Evolutionary conservation across 2,113 vertebrate genomes (phyloP).

Genomic region (Gadus chalcogrammus): DNA sequence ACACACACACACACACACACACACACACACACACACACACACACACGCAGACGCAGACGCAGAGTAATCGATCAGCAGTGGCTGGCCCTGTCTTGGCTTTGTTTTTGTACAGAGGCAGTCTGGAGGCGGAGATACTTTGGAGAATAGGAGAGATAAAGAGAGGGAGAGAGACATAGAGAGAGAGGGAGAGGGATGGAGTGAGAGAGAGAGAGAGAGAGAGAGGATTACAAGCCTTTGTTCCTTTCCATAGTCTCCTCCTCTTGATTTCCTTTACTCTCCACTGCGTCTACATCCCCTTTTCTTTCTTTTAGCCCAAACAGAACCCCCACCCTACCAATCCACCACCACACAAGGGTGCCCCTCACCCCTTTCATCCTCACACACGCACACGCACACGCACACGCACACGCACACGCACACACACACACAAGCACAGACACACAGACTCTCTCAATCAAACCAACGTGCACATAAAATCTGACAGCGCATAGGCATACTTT

Average conservation of each 20-base stretch:
- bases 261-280: neutral
- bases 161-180: neutral
- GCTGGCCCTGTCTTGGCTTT: conserved; percentile 16
- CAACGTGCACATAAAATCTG: neutral
- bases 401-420: neutral
- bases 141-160: neutral
- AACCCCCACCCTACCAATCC: neutral
- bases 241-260: conserved; percentile 18
- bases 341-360: conserved; percentile 3
- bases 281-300: neutral
- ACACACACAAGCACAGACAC: neutral
- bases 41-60: neutral
- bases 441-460: neutral
- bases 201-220: neutral
- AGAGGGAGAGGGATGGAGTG: neutral
- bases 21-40: neutral
- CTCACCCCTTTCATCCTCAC: neutral
- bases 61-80: conserved; percentile 15
- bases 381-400: neutral
- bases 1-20: neutral
- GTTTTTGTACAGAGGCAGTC: conserved; percentile 23
- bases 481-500: too few species aligned
- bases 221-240: neutral
- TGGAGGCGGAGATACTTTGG: conserved; percentile 7
- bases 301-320: neutral